Evolutionary conservation across 2,797 vertebrate species (phyloP).

Genomic region (Acanthopagrus latus): DNA sequence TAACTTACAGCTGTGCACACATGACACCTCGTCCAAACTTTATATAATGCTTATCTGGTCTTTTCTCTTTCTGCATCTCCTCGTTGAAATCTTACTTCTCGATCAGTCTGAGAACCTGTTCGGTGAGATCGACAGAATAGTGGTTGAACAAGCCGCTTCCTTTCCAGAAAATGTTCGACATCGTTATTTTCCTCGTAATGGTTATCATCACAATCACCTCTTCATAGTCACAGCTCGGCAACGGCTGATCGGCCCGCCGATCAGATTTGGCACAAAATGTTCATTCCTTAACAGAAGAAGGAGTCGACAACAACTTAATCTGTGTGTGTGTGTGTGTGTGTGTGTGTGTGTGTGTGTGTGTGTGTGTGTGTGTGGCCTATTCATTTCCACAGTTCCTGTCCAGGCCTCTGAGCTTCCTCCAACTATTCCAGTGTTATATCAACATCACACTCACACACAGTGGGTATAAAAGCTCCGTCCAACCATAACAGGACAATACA

Average conservation of each 20-base stretch:
- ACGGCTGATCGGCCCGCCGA: not conserved
- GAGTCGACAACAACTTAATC: not conserved
- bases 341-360: slow-evolving; percentile 18
- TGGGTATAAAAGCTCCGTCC: slow-evolving; percentile 26
- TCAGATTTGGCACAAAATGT: slow-evolving; percentile 8
- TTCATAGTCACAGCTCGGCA: too few species aligned
- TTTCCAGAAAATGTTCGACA: not conserved
- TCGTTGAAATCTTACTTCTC: not conserved
- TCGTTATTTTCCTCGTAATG: too few species aligned
- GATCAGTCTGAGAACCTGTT: not conserved
- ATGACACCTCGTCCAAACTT: too few species aligned
- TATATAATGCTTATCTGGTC: too few species aligned
- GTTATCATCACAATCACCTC: not conserved
- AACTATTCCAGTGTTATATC: slow-evolving; percentile 38
- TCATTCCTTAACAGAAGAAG: slow-evolving; percentile 7
- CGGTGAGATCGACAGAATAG: not conserved
- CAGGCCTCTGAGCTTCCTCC: slow-evolving; percentile 27
- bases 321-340: slow-evolving; percentile 8
- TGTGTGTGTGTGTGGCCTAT: slow-evolving; percentile 11
- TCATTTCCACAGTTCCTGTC: slow-evolving; percentile 25
- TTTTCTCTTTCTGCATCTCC: not conserved
- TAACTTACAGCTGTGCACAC: too few species aligned
- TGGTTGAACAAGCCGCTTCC: not conserved
- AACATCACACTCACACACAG: slow-evolving; percentile 28
- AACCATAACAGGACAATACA: slow-evolving; percentile 55